Evolutionary conservation across 1,140 invertebrate species (phyloP), one percentile per base, ranked within the genome.

Genomic region (Brachionus calyciflorus): DNA sequence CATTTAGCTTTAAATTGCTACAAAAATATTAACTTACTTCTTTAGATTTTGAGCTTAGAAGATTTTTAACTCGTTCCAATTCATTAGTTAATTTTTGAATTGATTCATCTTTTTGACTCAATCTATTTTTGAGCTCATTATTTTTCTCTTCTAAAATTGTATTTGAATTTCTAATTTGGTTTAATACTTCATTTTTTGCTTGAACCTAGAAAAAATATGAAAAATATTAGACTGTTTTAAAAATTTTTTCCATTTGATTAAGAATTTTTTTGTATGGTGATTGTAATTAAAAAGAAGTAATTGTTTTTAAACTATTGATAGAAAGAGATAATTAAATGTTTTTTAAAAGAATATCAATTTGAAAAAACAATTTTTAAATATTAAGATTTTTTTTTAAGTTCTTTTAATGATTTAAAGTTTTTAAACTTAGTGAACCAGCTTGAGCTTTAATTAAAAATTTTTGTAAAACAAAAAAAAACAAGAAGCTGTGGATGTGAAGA

Each of bases 161-260:
- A 7, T 51, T 77, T 28, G 24, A 14, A n/a, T 19, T 65, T 48
- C 53, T 69, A 17, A 77, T 53, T 30, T 77, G 19, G 46, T 21
- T 49, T 26, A 46, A 48, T 2, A 63, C 48, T 2, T 78, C 82
- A 81, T 80, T 60, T 37, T 60, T 60, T 6, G 55, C 55, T 9
- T 60, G 55, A 17, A 60, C 7, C 55, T 60, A 83, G 82, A 51
- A 78, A 78, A 14, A 12, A 80, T 79, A 41, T 83, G 81, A 68
- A 82, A 82, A 76, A 82, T 81, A 37, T 84, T 82, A 68, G 80
- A 78, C 70, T 82, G 80, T 30, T n/a, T n/a, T n/a, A n/a, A n/a
- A n/a, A n/a, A n/a, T n/a, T n/a, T n/a, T n/a, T n/a, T n/a, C n/a
- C n/a, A n/a, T n/a, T n/a, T n/a, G n/a, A n/a, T n/a, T n/a, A n/a